A percentile compares a stretch with the other conserved stretches of the same genome.
Conservation (phyloP, 1,140 invertebrate species). For the Argopecten irradians region DNA sequence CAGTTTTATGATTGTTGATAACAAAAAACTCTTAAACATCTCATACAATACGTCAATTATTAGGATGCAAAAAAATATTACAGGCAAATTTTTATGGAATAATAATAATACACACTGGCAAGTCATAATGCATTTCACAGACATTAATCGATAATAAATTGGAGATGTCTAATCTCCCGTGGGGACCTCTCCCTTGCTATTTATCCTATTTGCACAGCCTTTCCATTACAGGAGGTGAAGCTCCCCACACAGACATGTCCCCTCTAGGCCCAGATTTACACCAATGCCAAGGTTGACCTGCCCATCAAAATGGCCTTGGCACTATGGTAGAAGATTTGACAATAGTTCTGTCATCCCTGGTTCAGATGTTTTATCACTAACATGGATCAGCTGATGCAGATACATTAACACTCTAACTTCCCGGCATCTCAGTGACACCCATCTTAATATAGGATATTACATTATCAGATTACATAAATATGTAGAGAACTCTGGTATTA, state of each 20-base stretch:
- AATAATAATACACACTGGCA: constrained; percentile 6
- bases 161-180: not conserved
- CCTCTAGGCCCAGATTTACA: not conserved
- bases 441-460: not conserved
- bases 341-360: not conserved
- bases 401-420: not conserved
- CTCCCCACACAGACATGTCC: not conserved
- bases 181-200: not conserved
- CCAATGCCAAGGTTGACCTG: not conserved
- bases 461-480: not conserved
- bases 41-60: not conserved
- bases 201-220: constrained; percentile 16
- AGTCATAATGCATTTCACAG: constrained; percentile 21
- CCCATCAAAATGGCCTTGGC: not conserved
- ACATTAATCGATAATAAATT: constrained; percentile 13
- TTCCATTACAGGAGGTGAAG: not conserved
- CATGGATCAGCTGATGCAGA: not conserved
- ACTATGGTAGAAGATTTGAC: not conserved
- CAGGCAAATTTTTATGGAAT: constrained; percentile 2
- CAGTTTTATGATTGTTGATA: constrained; percentile 6
- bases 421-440: too few species aligned
- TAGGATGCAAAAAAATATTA: not conserved
- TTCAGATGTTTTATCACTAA: not conserved
- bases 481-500: not conserved
- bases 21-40: constrained; percentile 4